A percentile compares a stretch with the other conserved stretches of the same genome.
Evolutionary conservation across 2,888 invertebrate genomes (phyloP).

Genomic region (Petrophora chlorosata): DNA sequence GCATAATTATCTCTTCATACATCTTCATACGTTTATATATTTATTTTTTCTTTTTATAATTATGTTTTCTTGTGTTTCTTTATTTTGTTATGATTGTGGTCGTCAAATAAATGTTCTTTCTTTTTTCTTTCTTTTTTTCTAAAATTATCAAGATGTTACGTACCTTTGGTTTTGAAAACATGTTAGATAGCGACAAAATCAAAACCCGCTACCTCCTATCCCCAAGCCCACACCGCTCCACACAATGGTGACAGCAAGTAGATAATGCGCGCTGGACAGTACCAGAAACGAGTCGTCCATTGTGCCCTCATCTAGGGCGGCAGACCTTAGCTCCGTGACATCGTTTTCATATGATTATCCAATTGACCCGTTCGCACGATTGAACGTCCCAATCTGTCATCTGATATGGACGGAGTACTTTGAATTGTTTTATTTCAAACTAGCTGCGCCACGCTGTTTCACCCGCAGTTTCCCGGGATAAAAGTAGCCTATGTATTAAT

Average conservation of each 20-base stretch:
- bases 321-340: constrained; percentile 53
- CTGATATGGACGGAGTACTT: neutral
- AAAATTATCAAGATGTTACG: no score
- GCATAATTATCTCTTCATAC: no score
- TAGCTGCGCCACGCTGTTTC: no score
- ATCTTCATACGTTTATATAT: no score
- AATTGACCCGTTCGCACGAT: constrained; percentile 28
- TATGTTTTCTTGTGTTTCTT: no score
- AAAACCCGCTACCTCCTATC: neutral
- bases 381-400: constrained; percentile 3
- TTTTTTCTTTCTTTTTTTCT: no score
- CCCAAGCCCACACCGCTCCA: constrained; percentile 3
- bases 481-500: no score
- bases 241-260: constrained; percentile 33
- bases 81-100: no score
- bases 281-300: constrained; percentile 34
- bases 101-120: no score
- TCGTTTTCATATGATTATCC: constrained; percentile 40
- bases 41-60: no score
- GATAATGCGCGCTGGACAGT: constrained; percentile 37
- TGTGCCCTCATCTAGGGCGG: constrained; percentile 33
- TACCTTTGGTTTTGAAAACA: neutral
- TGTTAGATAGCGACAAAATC: neutral
- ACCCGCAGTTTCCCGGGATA: no score
- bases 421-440: neutral